These are phyloP conservation scores for Hetaerina titia DNA, from an alignment of 2,888 invertebrate genomes.

Conservation along the genomic window DNA sequence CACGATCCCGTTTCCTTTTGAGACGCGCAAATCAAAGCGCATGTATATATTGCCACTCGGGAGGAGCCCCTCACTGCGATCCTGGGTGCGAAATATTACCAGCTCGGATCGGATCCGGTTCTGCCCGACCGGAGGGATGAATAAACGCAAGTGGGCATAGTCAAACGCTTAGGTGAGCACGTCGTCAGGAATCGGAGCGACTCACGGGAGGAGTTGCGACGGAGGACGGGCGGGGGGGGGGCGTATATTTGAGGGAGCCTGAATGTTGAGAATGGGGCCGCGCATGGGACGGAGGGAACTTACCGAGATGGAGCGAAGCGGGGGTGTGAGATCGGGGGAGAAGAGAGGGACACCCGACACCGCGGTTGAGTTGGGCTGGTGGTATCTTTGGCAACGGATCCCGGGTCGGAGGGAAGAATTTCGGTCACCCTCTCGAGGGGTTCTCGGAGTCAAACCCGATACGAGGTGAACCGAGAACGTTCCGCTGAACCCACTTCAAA, in stretches of 20 bases:
- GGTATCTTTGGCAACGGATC: conserved; percentile 27
- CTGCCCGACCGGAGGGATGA: too few species aligned
- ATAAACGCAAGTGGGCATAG: too few species aligned
- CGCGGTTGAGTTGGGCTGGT: neutral
- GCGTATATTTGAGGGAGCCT: neutral
- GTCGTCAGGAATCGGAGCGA: too few species aligned
- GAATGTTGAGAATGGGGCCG: too few species aligned
- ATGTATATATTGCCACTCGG: too few species aligned
- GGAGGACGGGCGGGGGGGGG: neutral
- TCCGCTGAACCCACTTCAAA: neutral
- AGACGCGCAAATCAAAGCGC: too few species aligned
- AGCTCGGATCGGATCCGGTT: too few species aligned
- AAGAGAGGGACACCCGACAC: neutral
- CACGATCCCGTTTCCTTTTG: too few species aligned
- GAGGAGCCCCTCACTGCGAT: too few species aligned
- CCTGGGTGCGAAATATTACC: too few species aligned
- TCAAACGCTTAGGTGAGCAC: too few species aligned
- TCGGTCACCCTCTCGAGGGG: neutral
- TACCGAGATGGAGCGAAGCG: neutral
- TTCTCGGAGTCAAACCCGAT: neutral
- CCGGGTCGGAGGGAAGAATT: neutral
- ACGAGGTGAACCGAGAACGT: neutral
- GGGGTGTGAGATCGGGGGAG: neutral
- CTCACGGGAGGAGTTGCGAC: too few species aligned
- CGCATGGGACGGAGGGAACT: neutral